Conservation (phyloP, 2,888 invertebrate genomes). For the Pterostichus madidus region DNA sequence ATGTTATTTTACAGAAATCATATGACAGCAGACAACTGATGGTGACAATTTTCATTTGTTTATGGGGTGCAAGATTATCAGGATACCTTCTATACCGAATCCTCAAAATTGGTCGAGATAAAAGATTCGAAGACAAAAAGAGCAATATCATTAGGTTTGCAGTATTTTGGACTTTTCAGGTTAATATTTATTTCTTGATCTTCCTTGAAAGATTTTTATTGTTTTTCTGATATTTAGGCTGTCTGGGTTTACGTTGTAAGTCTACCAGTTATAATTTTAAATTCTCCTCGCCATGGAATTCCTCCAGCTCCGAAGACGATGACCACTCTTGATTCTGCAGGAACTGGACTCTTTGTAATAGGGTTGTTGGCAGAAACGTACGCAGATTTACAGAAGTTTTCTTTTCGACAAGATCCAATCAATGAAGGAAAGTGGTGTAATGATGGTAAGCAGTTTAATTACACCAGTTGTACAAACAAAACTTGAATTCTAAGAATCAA, state of each 20-base stretch:
- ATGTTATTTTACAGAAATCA: slow-evolving; percentile 78
- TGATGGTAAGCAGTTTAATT: slow-evolving; percentile 81
- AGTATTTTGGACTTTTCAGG: slow-evolving; percentile 96
- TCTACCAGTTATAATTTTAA: slow-evolving; percentile 93
- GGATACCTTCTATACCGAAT: slow-evolving; percentile 94
- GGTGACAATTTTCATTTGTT: slow-evolving; percentile 91
- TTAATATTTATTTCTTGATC: slow-evolving; percentile 73
- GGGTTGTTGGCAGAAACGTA: slow-evolving; percentile 93
- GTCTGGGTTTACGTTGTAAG: slow-evolving; percentile 96
- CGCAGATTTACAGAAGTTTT: slow-evolving; percentile 95
- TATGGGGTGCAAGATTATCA: slow-evolving; percentile 93
- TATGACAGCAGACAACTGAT: slow-evolving; percentile 94
- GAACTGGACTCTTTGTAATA: slow-evolving; percentile 90
- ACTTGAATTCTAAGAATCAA: no score
- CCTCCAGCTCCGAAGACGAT: slow-evolving; percentile 89
- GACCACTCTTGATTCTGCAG: slow-evolving; percentile 92
- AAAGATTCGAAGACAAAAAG: slow-evolving; percentile 92
- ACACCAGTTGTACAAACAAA: no score
- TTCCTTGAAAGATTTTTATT: slow-evolving; percentile 6
- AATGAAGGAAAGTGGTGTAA: slow-evolving; percentile 97
- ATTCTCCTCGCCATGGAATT: slow-evolving; percentile 89
- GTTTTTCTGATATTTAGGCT: slow-evolving; percentile 80
- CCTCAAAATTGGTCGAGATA: slow-evolving; percentile 93
- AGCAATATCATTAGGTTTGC: slow-evolving; percentile 93
- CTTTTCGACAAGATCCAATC: slow-evolving; percentile 91